phyloP scores from a whole-genome alignment of 2,797 vertebrate species.

The Eidolon dupreanum region DNA sequence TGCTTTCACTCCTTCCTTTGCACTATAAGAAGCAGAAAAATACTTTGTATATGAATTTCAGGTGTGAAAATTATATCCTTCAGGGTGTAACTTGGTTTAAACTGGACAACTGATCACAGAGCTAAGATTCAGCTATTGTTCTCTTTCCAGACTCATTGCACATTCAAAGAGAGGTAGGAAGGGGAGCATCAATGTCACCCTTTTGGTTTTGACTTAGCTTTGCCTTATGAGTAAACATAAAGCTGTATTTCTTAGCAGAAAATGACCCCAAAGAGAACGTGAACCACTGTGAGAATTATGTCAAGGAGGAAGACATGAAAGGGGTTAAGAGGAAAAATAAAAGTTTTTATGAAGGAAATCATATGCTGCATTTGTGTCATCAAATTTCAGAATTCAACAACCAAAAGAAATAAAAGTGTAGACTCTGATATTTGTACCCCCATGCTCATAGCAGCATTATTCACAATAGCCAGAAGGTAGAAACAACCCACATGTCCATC shows the following conservation, averaged over 20 bases:
- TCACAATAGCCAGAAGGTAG: background rate
- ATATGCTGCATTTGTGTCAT: background rate
- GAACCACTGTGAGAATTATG: background rate
- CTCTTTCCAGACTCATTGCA: background rate
- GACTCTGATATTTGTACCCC: background rate
- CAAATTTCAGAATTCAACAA: background rate
- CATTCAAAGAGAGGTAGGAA: background rate
- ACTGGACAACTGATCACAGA: background rate
- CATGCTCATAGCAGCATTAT: background rate
- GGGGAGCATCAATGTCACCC: background rate
- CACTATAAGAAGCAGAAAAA: background rate
- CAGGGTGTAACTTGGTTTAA: background rate
- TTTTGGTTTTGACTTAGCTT: background rate
- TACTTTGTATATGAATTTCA: background rate
- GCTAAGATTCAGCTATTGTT: background rate
- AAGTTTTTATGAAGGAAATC: background rate
- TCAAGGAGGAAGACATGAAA: background rate
- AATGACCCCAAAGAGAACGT: background rate
- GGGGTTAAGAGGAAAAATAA: background rate
- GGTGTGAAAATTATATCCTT: background rate
- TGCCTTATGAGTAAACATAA: background rate
- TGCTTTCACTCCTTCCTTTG: background rate
- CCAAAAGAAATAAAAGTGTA: background rate
- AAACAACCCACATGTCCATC: background rate
- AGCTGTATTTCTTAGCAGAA: slow-evolving; percentile 2